phyloP scores from a whole-genome alignment of 1,140 invertebrate genomes.

The Zophobas atratus region DNA sequence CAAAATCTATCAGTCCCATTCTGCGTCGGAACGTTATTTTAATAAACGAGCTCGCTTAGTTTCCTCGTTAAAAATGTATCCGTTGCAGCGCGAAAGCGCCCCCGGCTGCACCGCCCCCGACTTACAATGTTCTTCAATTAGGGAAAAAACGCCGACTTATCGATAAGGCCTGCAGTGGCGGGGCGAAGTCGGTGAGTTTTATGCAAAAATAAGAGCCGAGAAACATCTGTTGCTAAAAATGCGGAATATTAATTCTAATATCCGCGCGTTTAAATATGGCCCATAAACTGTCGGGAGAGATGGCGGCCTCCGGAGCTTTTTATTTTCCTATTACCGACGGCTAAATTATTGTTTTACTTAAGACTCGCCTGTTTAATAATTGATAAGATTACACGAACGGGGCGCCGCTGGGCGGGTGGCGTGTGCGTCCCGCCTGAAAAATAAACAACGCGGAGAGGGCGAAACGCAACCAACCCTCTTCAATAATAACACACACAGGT shows the following conservation, averaged over 20 bases:
- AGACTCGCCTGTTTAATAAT: conserved; percentile 63
- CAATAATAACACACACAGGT: conserved; percentile 7
- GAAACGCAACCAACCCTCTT: conserved; percentile 17
- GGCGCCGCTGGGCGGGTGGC: conserved; percentile 27
- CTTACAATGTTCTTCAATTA: neutral
- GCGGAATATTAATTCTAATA: conserved; percentile 63
- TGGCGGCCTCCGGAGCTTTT: conserved; percentile 53
- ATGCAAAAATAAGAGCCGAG: conserved; percentile 60
- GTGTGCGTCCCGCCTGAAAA: conserved; percentile 33
- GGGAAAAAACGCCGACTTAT: conserved; percentile 23
- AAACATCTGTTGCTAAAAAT: conserved; percentile 63
- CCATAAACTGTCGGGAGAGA: conserved; percentile 53
- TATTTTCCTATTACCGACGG: conserved; percentile 62
- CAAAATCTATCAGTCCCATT: too few relatives aligned
- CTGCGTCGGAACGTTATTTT: too few relatives aligned
- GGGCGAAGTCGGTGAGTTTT: conserved; percentile 47
- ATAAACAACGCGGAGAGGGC: conserved; percentile 22
- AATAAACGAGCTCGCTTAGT: too few relatives aligned
- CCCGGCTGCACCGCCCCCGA: neutral
- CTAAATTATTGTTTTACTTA: conserved; percentile 65
- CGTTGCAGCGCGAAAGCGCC: neutral
- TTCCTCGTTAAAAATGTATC: neutral
- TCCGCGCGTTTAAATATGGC: conserved; percentile 56
- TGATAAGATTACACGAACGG: conserved; percentile 60
- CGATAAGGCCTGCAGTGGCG: neutral